These are phyloP conservation scores for Callionymus lyra DNA, from an alignment of 2,113 vertebrate species.

Conservation along the genomic window DNA sequence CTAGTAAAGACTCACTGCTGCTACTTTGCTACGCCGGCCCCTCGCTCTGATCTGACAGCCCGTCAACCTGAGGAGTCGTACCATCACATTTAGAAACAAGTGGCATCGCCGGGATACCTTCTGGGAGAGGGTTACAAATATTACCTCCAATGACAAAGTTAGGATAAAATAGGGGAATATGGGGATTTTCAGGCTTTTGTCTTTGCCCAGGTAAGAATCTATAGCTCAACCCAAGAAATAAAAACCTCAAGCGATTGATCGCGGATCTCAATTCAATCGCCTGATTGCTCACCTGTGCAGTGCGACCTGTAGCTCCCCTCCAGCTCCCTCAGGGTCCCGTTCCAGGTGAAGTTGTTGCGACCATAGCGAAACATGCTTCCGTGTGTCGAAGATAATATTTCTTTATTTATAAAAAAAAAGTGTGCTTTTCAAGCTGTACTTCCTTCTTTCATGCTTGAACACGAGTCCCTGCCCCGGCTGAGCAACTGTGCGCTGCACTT, in stretches of 20 bases:
- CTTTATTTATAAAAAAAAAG: too few species aligned
- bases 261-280: too few species aligned
- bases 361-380: constrained; percentile 40
- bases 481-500: constrained; percentile 6
- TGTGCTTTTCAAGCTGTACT: too few species aligned
- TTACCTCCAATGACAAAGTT: constrained; percentile 1
- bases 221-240: too few species aligned
- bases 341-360: constrained; percentile 50
- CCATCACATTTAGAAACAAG: constrained; percentile 21
- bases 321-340: constrained; percentile 42
- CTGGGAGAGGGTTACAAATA: constrained; percentile 2
- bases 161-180: constrained; percentile 2
- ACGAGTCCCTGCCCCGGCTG: background rate
- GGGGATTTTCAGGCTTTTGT: too few species aligned
- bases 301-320: constrained; percentile 5
- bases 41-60: constrained; percentile 17
- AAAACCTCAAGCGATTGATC: too few species aligned
- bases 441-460: too few species aligned
- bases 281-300: constrained; percentile 26
- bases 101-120: constrained; percentile 20
- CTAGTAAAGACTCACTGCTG: constrained; percentile 4
- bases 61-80: constrained; percentile 6
- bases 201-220: too few species aligned
- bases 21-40: constrained; percentile 5
- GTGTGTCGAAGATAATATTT: too few species aligned